A percentile compares a stretch with the other conserved stretches of the same genome.
phyloP scores from a whole-genome alignment of 2,113 vertebrate species.

The Syrmaticus mikado region DNA sequence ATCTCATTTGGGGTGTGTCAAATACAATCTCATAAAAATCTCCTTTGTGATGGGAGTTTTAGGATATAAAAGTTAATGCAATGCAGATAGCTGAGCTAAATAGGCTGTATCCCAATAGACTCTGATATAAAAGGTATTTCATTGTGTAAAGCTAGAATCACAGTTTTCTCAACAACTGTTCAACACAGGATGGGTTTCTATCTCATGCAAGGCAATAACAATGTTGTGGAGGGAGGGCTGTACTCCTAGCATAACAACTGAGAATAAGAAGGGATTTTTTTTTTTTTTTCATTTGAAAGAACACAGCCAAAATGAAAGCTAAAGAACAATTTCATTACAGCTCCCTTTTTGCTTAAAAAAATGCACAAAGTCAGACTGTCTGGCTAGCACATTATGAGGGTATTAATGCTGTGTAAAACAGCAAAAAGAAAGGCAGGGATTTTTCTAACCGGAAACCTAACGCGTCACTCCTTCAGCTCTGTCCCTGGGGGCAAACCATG shows the following conservation, averaged over 20 bases:
- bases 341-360: neutral
- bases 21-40: neutral
- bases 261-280: neutral
- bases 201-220: neutral
- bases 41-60: conserved; percentile 6
- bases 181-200: neutral
- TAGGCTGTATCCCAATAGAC: neutral
- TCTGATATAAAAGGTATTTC: neutral
- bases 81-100: conserved; percentile 2
- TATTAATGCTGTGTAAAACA: neutral
- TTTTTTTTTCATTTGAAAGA: neutral
- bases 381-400: neutral
- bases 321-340: neutral
- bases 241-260: neutral
- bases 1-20: conserved; percentile 27
- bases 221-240: neutral
- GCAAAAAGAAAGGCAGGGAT: neutral
- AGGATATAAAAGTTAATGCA: conserved; percentile 21
- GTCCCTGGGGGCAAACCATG: conserved; percentile 12
- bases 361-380: neutral
- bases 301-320: neutral
- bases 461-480: conserved; percentile 8
- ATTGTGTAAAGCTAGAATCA: conserved; percentile 15
- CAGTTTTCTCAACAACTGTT: conserved; percentile 25
- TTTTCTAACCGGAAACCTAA: conserved; percentile 48